Evolutionary conservation across 2,888 invertebrate species (phyloP).

Genomic region (Ectobius pallidus): DNA sequence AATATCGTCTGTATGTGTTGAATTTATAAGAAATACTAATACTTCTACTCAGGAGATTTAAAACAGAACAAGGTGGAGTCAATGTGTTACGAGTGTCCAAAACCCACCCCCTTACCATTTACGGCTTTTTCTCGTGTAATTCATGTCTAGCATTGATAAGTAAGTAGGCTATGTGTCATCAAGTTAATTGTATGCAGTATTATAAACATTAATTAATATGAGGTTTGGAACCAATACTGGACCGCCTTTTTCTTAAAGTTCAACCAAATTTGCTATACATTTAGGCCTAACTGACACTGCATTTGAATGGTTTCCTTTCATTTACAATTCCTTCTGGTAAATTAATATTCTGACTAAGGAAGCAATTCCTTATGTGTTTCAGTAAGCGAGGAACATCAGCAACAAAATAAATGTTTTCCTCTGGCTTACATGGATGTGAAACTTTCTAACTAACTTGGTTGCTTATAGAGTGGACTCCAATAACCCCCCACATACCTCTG

Average conservation of each 20-base stretch:
- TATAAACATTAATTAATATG: background rate
- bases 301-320: slow-evolving; percentile 2
- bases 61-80: too few relatives aligned
- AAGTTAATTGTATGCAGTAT: too few relatives aligned
- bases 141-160: too few relatives aligned
- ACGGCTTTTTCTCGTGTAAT: too few relatives aligned
- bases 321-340: slow-evolving; percentile 9
- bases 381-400: background rate
- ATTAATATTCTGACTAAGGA: background rate
- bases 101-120: too few relatives aligned
- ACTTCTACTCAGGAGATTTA: too few relatives aligned
- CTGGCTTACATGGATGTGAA: slow-evolving; percentile 7
- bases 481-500: slow-evolving; percentile 8
- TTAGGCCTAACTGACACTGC: background rate
- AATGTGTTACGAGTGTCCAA: too few relatives aligned
- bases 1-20: too few relatives aligned
- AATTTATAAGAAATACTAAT: too few relatives aligned
- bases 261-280: background rate
- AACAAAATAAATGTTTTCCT: slow-evolving; percentile 14
- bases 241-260: background rate
- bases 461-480: slow-evolving; percentile 14
- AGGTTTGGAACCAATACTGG: background rate
- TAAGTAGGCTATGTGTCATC: too few relatives aligned
- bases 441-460: background rate
- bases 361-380: slow-evolving; percentile 5